Percentiles rank a stretch among this genome's conserved stretches.
These are phyloP conservation scores for Andrena trimmerana DNA, from an alignment of 2,888 invertebrate species.

Conservation along the genomic window DNA sequence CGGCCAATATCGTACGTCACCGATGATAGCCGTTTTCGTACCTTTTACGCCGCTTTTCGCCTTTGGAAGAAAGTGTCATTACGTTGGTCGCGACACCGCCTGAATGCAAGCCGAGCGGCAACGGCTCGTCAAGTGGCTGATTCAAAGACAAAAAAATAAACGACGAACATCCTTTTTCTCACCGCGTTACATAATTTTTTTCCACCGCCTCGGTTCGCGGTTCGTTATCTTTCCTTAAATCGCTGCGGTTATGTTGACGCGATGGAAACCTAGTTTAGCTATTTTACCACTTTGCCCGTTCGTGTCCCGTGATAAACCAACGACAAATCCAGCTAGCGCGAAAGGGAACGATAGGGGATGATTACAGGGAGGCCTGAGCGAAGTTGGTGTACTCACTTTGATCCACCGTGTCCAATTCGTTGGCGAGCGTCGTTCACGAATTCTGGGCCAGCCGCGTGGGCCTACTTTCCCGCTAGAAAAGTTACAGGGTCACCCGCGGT, in stretches of 20 bases:
- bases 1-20: not conserved
- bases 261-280: no score
- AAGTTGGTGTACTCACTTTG: not conserved
- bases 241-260: no score
- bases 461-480: conserved; percentile 7
- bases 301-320: no score
- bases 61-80: not conserved
- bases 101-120: no score
- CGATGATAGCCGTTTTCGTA: not conserved
- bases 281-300: no score
- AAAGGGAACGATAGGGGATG: not conserved
- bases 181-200: not conserved
- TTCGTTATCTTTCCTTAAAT: no score
- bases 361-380: not conserved
- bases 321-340: no score
- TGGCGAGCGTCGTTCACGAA: not conserved
- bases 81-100: not conserved
- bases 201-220: no score
- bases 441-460: conserved; percentile 1
- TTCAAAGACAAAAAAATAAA: not conserved
- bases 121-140: not conserved
- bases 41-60: not conserved
- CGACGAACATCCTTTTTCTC: not conserved
- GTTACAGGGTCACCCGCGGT: not conserved
- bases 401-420: conserved; percentile 4